Base-by-base conservation (phyloP, 2,797 vertebrate genomes). In the Crypturellus tataupa region DNA sequence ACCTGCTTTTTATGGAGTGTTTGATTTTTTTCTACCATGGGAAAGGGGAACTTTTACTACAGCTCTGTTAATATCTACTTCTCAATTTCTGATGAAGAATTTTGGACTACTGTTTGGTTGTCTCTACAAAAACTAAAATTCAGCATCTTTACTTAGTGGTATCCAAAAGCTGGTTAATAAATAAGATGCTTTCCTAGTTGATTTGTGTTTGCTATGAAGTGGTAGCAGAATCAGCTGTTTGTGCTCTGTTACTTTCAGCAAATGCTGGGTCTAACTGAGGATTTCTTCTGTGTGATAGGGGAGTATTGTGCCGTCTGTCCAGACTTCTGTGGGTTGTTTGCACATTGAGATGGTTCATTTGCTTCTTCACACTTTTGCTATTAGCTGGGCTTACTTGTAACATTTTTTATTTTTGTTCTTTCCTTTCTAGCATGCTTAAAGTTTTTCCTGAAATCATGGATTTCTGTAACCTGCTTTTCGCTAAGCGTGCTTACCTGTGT, bases 291-390 rank as follows among this genome's bases (percentile, higher is more conserved):
- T 44, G 21, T 80, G 29, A 31, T 40, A 7, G 37, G 39, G 29
- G 7, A 7, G 2, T 58, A 18, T 33, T 85, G 51, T 87, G 77
- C 40, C 25, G 44, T 64, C 85, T 73, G 17, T 75, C 39, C n/a
- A 76, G 37, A 46, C 37, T 47, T 29, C 20, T 79, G 16, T 0
- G 1, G 10, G 16, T 60, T 59, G 80, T 77, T 76, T 51, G 46
- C 5, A 3, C 37, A 11, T 19, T 12, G 35, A 39, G 25, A 23
- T 31, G 0, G 1, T 37, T 56, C 10, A 7, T 44, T 16, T 44
- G 13, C 27, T 13, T 40, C 15, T 31, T 24, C 5, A 33, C 19
- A 8, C 68, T 79, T 69, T 37, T 77, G 1, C 0, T 0, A 6
- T 67, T 76, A 53, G 4, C 65, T 68, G 16, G 29, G 6, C n/a